These are phyloP conservation scores for Conus canariensis DNA, from an alignment of 2,888 invertebrate species.

Conservation along the genomic window DNA sequence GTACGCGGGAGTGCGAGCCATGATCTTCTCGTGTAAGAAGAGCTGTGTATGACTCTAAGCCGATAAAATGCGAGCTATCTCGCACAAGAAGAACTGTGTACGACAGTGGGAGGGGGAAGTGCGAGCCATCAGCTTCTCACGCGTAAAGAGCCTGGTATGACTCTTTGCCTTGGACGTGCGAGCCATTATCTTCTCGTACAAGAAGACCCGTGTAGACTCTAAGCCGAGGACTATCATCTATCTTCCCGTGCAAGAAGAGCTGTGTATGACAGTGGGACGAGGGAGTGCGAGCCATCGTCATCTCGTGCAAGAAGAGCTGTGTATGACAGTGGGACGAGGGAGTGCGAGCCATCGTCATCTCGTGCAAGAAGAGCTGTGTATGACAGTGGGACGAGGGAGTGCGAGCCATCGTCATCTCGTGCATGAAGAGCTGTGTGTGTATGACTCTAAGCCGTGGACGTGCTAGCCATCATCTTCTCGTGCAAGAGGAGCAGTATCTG, in stretches of 20 bases:
- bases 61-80: background rate
- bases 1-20: background rate
- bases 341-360: too few species aligned
- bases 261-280: too few species aligned
- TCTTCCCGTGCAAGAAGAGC: constrained; percentile 21
- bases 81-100: constrained; percentile 42
- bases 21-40: background rate
- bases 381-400: background rate
- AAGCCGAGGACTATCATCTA: too few species aligned
- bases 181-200: too few species aligned
- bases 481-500: too few species aligned
- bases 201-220: too few species aligned
- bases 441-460: background rate
- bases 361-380: too few species aligned
- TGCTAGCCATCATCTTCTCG: too few species aligned
- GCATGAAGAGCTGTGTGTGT: background rate
- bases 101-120: constrained; percentile 7
- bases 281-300: constrained; percentile 37
- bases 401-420: background rate
- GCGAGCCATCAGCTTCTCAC: background rate
- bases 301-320: too few species aligned
- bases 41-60: too few species aligned
- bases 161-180: too few species aligned
- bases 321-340: too few species aligned
- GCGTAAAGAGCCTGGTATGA: background rate